Percentiles rank a stretch among this genome's conserved stretches.
Evolutionary conservation across 2,113 vertebrate species (phyloP).

Genomic region (Pelobates fuscus): DNA sequence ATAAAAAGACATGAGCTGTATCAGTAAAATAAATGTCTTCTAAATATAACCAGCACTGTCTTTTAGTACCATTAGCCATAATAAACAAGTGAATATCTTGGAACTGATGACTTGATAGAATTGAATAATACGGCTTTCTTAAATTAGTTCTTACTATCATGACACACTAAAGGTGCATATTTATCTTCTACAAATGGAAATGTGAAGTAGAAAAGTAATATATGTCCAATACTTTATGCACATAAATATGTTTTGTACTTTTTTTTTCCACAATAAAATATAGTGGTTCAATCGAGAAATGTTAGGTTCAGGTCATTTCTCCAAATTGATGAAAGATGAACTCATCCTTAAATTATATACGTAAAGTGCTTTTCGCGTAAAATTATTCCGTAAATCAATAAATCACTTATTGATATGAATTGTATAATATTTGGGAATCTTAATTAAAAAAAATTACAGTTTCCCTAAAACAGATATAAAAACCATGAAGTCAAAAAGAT

Average conservation of each 20-base stretch:
- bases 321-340: background rate
- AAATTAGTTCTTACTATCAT: background rate
- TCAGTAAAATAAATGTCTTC: no score
- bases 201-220: constrained; percentile 9
- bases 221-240: constrained; percentile 8
- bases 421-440: no score
- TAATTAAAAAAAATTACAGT: no score
- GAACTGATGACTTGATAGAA: background rate
- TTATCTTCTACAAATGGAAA: constrained; percentile 6
- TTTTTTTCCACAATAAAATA: background rate
- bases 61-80: no score
- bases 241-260: constrained; percentile 2
- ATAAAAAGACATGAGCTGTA: no score
- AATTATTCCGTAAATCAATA: no score
- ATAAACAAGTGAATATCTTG: background rate
- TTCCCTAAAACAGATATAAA: no score
- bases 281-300: background rate
- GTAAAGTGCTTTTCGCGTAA: no score
- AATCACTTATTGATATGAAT: no score
- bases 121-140: background rate
- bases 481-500: no score
- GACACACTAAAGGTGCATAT: constrained; percentile 8
- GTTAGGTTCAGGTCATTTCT: constrained; percentile 5
- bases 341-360: no score
- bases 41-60: no score